Evolutionary conservation across 2,113 vertebrate species (phyloP).

Genomic region (Falcunculus frontatus): DNA sequence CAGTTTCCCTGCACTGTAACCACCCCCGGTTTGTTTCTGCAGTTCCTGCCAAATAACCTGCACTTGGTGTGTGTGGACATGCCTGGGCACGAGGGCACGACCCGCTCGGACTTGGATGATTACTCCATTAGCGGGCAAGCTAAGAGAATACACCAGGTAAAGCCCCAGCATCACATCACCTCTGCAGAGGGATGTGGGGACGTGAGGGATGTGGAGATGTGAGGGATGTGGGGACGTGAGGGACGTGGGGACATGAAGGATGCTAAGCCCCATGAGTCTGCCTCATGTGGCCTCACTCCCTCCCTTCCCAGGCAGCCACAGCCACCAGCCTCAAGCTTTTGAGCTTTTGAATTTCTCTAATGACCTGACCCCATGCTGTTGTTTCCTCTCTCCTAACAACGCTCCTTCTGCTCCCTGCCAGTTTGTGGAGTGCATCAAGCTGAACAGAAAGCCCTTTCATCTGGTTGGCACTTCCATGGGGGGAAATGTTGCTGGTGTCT

Average conservation of each 20-base stretch:
- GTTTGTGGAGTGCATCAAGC: constrained; percentile 88
- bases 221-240: not conserved
- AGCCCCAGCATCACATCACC: rapidly evolving
- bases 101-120: constrained; percentile 82
- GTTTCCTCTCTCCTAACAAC: not conserved
- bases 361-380: not conserved
- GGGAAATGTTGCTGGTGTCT: constrained; percentile 89
- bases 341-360: not conserved
- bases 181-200: not conserved
- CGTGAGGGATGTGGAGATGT: not conserved
- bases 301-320: not conserved
- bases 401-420: constrained; percentile 56
- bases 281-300: rapidly evolving
- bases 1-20: not conserved
- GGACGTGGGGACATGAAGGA: too few relatives aligned
- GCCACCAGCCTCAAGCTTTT: not conserved
- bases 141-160: constrained; percentile 89
- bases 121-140: constrained; percentile 90
- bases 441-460: constrained; percentile 91
- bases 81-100: constrained; percentile 92
- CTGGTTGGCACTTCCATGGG: constrained; percentile 93
- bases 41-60: constrained; percentile 85
- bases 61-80: constrained; percentile 93
- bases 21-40: not conserved
- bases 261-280: not conserved